Percentiles rank a stretch among this genome's conserved stretches.
These are phyloP conservation scores for Callyntrura guangdongensis DNA, from an alignment of 2,888 invertebrate species.

Conservation along the genomic window DNA sequence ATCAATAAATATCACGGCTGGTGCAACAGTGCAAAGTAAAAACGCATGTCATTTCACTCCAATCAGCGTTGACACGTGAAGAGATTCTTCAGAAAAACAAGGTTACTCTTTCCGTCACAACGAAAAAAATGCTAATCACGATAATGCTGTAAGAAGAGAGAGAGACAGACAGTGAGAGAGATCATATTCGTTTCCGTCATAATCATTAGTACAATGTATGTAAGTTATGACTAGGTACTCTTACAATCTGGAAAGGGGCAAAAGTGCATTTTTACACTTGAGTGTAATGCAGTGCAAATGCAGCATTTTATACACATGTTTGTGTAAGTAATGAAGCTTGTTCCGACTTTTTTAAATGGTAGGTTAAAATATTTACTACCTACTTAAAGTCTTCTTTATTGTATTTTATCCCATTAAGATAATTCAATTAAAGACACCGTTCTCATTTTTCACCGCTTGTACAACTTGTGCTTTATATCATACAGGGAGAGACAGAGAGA, in stretches of 20 bases:
- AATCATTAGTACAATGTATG: too few species aligned
- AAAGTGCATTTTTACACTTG: too few species aligned
- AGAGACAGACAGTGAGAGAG: too few species aligned
- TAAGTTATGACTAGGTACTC: too few species aligned
- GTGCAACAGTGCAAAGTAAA: not conserved
- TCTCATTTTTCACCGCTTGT: not conserved
- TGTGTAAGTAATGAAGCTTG: too few species aligned
- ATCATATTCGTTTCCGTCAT: too few species aligned
- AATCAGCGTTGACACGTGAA: not conserved
- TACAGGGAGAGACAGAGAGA: not conserved
- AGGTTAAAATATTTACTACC: too few species aligned
- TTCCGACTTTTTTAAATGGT: too few species aligned
- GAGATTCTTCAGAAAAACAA: not conserved
- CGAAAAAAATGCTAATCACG: not conserved
- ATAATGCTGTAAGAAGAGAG: not conserved
- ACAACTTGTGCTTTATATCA: not conserved
- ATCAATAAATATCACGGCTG: not conserved
- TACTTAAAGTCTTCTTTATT: too few species aligned
- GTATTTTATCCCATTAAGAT: not conserved
- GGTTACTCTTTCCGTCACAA: slow-evolving; percentile 20
- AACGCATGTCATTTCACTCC: not conserved
- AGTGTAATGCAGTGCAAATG: too few species aligned
- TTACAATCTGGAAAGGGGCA: too few species aligned
- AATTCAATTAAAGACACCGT: slow-evolving; percentile 1
- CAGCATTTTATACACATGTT: too few species aligned